Percentiles rank a stretch among this genome's conserved stretches.
Conservation (phyloP, 2,888 invertebrate genomes). For the Abrostola triplasia region DNA sequence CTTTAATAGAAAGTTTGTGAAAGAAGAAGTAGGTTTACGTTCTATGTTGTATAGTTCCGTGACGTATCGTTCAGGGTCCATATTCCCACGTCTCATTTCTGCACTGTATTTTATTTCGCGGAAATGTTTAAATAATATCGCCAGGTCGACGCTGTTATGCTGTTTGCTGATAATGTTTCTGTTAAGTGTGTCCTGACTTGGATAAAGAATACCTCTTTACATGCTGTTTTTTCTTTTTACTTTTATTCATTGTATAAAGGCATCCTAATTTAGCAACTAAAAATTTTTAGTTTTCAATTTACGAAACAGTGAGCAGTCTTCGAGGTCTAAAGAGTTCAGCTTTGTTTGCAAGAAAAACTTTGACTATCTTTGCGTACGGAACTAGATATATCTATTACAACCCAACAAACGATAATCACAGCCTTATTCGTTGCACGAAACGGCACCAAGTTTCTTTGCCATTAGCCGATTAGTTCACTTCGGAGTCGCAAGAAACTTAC, state of each 20-base stretch:
- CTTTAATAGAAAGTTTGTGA: background rate
- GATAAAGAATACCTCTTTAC: background rate
- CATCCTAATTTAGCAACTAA: too few species aligned
- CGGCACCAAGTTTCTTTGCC: constrained; percentile 68
- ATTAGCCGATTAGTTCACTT: constrained; percentile 80
- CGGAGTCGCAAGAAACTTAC: constrained; percentile 66
- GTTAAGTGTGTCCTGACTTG: background rate
- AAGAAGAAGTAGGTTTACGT: constrained; percentile 34
- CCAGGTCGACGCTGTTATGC: constrained; percentile 35
- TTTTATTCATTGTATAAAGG: too few species aligned
- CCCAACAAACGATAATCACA: constrained; percentile 59
- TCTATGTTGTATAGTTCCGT: constrained; percentile 48
- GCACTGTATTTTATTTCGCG: constrained; percentile 65
- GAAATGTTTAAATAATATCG: constrained; percentile 63
- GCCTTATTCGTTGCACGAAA: constrained; percentile 62
- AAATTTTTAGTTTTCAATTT: background rate
- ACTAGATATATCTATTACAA: constrained; percentile 48
- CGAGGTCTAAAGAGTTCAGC: background rate
- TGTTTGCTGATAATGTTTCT: constrained; percentile 18
- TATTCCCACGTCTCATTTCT: constrained; percentile 76
- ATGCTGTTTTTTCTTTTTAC: too few species aligned
- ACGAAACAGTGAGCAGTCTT: background rate
- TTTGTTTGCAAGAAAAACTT: constrained; percentile 12
- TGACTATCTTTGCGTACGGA: constrained; percentile 46
- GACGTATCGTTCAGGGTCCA: constrained; percentile 58